Percentiles rank a stretch among this genome's conserved stretches.
These are phyloP conservation scores for Chloromyia formosa DNA, from an alignment of 2,888 invertebrate genomes.

Conservation along the genomic window DNA sequence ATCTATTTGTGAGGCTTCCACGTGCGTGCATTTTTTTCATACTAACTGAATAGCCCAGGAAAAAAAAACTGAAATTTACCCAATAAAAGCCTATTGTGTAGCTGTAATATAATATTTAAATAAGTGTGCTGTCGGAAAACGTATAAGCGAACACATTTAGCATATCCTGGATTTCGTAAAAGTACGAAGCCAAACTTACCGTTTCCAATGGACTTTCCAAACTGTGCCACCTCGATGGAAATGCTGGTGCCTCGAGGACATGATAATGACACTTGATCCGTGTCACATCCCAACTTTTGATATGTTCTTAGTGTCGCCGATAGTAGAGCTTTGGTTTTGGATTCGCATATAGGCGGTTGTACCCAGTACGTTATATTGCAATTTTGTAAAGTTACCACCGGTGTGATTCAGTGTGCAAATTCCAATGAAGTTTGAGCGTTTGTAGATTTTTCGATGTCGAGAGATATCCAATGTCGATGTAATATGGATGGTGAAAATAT, in stretches of 20 bases:
- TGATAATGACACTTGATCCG: conserved; percentile 83
- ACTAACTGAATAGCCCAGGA: background rate
- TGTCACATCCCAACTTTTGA: conserved; percentile 91
- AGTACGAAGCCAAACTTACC: conserved; percentile 55
- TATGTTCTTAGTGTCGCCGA: conserved; percentile 91
- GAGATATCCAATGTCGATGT: too few species aligned
- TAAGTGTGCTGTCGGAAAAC: conserved; percentile 14
- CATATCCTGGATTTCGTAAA: too few species aligned
- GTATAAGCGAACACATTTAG: too few species aligned
- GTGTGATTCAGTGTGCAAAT: too few species aligned
- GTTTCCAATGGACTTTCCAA: conserved; percentile 64
- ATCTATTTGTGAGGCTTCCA: too few species aligned
- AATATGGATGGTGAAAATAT: too few species aligned
- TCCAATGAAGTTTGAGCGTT: too few species aligned
- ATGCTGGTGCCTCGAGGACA: conserved; percentile 95
- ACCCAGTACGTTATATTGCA: background rate
- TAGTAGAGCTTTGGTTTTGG: conserved; percentile 77
- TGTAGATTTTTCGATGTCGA: too few species aligned
- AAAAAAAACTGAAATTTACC: background rate
- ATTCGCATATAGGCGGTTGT: background rate
- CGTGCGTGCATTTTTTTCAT: too few species aligned
- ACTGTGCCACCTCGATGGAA: conserved; percentile 88
- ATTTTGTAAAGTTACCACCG: too few species aligned
- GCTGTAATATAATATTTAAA: conserved; percentile 27
- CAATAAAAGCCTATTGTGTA: conserved; percentile 26